Evolutionary conservation across 1,140 invertebrate genomes (phyloP).

Genomic region (Cotesia glomerata): DNA sequence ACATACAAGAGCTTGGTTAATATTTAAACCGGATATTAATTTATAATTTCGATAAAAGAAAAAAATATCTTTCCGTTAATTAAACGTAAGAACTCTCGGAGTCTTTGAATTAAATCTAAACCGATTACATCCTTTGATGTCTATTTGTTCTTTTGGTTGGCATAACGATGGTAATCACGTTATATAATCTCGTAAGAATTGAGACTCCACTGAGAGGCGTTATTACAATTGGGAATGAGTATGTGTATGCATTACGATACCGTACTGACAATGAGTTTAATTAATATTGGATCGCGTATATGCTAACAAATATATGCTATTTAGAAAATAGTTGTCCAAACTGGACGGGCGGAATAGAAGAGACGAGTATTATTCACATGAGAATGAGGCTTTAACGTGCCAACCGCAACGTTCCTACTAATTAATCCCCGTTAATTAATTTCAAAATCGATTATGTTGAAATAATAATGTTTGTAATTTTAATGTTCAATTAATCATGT

Average conservation of each 20-base stretch:
- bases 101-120: too few relatives aligned
- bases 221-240: background rate
- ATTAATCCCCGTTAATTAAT: slow-evolving; percentile 31
- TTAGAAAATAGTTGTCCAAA: background rate
- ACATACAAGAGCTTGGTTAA: too few relatives aligned
- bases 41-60: too few relatives aligned
- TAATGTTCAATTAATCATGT: background rate
- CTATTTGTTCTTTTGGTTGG: background rate
- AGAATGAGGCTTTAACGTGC: background rate
- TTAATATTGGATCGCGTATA: background rate
- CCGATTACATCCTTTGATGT: too few relatives aligned
- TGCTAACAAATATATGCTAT: background rate
- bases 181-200: too few relatives aligned
- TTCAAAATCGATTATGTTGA: slow-evolving; percentile 21
- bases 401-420: slow-evolving; percentile 10
- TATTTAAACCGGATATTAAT: too few relatives aligned
- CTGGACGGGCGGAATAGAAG: background rate
- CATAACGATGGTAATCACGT: background rate
- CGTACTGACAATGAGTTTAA: background rate
- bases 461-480: slow-evolving; percentile 13
- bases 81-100: too few relatives aligned
- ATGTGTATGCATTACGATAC: background rate
- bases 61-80: too few relatives aligned
- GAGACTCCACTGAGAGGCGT: background rate
- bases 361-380: background rate